Evolutionary conservation across 2,797 vertebrate species (phyloP).

Genomic region (Chloroceryle amazona): DNA sequence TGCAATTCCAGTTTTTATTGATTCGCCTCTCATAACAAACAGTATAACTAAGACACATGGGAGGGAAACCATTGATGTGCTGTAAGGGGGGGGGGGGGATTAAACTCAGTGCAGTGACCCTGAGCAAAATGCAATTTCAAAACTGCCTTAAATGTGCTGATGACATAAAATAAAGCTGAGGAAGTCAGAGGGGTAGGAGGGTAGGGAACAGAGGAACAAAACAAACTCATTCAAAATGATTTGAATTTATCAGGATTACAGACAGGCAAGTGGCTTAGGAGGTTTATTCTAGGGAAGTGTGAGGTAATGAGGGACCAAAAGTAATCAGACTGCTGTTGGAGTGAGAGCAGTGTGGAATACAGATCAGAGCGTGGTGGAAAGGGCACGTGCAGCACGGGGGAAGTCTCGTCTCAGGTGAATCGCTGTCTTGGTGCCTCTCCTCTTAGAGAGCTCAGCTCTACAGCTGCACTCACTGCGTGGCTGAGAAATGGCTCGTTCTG

Average conservation of each 20-base stretch:
- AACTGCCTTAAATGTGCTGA: constrained; percentile 29
- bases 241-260: background rate
- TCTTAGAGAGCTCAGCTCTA: background rate
- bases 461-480: background rate
- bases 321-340: background rate
- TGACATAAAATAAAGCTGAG: background rate
- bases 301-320: constrained; percentile 8
- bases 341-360: background rate
- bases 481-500: background rate
- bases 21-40: no score
- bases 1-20: no score
- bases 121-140: constrained; percentile 16
- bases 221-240: background rate
- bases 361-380: background rate
- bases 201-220: background rate
- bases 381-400: background rate
- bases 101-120: constrained; percentile 4
- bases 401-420: background rate
- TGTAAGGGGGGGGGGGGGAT: no score
- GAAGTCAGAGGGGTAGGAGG: background rate
- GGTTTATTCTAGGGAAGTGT: background rate
- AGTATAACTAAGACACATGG: no score
- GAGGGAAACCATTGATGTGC: no score
- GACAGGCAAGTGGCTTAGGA: background rate
- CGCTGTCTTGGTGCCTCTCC: background rate